Evolutionary conservation across 2,888 invertebrate species (phyloP).

Genomic region (Himalopsyche anomala): DNA sequence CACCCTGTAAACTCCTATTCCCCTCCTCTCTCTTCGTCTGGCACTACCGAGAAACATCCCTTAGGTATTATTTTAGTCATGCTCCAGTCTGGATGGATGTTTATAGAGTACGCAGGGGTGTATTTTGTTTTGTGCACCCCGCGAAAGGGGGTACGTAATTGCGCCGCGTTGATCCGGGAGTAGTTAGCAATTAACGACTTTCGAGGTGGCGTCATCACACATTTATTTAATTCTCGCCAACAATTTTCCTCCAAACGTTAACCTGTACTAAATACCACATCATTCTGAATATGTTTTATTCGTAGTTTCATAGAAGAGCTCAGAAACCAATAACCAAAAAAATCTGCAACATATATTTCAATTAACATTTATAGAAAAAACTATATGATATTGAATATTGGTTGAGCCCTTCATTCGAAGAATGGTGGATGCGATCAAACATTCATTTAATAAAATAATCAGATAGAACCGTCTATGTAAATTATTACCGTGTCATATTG

Average conservation of each 20-base stretch:
- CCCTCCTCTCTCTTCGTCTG: conserved; percentile 41
- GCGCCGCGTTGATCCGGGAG: conserved; percentile 58
- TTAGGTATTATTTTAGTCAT: conserved; percentile 63
- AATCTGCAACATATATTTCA: too few species aligned
- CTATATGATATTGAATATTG: too few species aligned
- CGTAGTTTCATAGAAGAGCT: too few species aligned
- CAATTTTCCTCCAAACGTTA: not conserved
- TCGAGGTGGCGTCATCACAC: conserved; percentile 20
- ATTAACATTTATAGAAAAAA: too few species aligned
- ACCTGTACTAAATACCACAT: not conserved
- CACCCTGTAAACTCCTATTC: conserved; percentile 44
- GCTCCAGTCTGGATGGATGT: conserved; percentile 52
- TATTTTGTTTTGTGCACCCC: conserved; percentile 61
- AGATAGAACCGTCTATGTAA: too few species aligned
- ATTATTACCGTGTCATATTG: too few species aligned
- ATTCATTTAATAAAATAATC: too few species aligned
- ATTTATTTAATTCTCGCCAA: not conserved
- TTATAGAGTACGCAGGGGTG: conserved; percentile 53
- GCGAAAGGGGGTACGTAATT: conserved; percentile 53
- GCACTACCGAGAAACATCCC: conserved; percentile 53
- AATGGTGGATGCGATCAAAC: too few species aligned
- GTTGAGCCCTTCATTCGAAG: too few species aligned
- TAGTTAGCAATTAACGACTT: conserved; percentile 44
- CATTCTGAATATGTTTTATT: too few species aligned
- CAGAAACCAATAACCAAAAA: too few species aligned